Conservation (phyloP, 2,888 invertebrate species). For the Ferrisia virgata region DNA sequence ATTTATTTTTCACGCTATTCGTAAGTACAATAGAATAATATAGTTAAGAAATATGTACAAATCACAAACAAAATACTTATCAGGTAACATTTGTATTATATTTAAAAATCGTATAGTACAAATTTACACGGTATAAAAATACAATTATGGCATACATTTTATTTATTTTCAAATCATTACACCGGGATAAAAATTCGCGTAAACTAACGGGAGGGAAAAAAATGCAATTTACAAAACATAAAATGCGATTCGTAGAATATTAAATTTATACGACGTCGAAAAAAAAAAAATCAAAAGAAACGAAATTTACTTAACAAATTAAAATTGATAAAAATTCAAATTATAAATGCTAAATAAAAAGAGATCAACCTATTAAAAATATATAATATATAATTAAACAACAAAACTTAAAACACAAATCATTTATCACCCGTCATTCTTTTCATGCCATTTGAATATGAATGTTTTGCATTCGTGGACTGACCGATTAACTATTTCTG, state of each 20-base stretch:
- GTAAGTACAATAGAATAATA: background rate
- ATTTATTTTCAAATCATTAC: background rate
- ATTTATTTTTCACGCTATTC: background rate
- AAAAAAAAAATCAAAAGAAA: background rate
- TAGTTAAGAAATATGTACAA: background rate
- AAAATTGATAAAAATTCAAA: slow-evolving; percentile 27
- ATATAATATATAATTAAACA: slow-evolving; percentile 31
- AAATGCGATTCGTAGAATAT: background rate
- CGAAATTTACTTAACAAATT: slow-evolving; percentile 28
- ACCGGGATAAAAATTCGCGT: background rate
- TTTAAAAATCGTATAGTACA: slow-evolving; percentile 2
- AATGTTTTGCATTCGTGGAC: background rate
- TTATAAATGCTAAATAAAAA: slow-evolving; percentile 45
- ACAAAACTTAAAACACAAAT: slow-evolving; percentile 36
- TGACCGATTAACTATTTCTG: background rate
- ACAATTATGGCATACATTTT: background rate
- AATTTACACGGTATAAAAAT: slow-evolving; percentile 17
- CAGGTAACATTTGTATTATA: slow-evolving; percentile 24
- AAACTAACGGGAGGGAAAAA: background rate
- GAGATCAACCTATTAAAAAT: slow-evolving; percentile 43
- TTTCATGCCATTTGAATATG: slow-evolving; percentile 32
- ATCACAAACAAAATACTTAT: slow-evolving; percentile 31
- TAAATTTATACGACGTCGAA: background rate
- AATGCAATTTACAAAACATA: slow-evolving; percentile 4
- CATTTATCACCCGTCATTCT: slow-evolving; percentile 43